Percentiles rank a stretch among this genome's conserved stretches.
Conservation (phyloP, 2,888 invertebrate species). For the Pegoplata infirma region DNA sequence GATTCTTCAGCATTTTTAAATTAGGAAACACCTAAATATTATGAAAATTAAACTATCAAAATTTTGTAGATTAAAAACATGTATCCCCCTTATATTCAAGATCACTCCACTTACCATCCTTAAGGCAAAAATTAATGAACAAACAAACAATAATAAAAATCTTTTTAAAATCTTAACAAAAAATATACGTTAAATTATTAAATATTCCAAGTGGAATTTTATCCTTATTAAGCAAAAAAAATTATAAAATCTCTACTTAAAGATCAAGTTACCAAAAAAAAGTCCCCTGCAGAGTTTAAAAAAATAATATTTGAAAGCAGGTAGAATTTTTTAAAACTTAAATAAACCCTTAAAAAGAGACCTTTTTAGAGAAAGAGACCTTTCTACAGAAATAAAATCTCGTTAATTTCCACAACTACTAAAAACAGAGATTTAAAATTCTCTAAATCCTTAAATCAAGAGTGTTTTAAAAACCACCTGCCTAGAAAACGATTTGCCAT, state of each 20-base stretch:
- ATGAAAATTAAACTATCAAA: too few relatives aligned
- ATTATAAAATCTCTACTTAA: conserved; percentile 41
- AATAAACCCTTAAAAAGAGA: neutral
- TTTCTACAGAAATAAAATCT: neutral
- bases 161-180: neutral
- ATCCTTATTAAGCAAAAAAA: conserved; percentile 20
- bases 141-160: neutral
- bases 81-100: neutral
- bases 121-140: neutral
- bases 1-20: too few relatives aligned
- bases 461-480: conserved; percentile 53
- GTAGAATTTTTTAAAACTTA: conserved; percentile 29
- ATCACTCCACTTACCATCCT: neutral
- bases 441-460: neutral
- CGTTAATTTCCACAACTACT: neutral
- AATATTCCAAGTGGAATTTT: conserved; percentile 41
- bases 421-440: conserved; percentile 7
- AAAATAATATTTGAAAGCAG: conserved; percentile 16
- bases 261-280: conserved; percentile 48
- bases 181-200: neutral
- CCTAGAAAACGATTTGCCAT: conserved; percentile 34
- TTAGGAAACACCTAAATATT: too few relatives aligned
- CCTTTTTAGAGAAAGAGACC: neutral
- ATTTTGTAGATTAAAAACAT: too few relatives aligned
- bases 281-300: conserved; percentile 46